These are phyloP conservation scores for Sebastes kiyomatsui DNA, from an alignment of 2,797 vertebrate species.

Conservation along the genomic window DNA sequence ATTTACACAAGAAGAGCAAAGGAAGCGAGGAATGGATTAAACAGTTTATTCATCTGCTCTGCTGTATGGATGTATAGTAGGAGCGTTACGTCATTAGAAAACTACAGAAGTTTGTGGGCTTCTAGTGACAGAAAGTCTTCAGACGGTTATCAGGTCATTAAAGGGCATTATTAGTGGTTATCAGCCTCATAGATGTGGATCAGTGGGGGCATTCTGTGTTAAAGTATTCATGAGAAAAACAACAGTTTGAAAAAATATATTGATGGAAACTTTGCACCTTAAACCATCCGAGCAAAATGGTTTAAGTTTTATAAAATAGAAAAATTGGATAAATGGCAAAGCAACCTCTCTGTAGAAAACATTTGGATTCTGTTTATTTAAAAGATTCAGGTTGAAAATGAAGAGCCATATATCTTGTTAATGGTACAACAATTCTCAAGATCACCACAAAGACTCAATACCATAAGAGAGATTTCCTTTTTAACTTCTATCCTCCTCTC, in stretches of 20 bases:
- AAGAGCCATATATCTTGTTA: neutral
- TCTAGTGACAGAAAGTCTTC: no score
- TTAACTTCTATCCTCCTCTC: neutral
- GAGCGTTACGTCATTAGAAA: neutral
- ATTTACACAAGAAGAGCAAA: neutral
- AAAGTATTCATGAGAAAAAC: no score
- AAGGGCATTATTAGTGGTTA: no score
- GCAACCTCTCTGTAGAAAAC: neutral
- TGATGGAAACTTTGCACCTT: neutral
- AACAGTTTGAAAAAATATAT: no score
- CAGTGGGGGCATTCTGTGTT: no score
- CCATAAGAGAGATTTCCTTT: neutral
- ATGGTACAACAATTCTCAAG: neutral
- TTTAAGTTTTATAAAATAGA: neutral
- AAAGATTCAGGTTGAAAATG: neutral
- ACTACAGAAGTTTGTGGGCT: no score
- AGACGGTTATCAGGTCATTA: no score
- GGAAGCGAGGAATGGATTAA: neutral
- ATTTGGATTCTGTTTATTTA: neutral
- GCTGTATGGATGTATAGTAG: neutral
- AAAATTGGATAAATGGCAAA: neutral
- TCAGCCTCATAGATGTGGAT: no score
- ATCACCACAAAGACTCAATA: constrained; percentile 5
- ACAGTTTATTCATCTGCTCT: neutral
- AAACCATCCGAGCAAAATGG: neutral